These are phyloP conservation scores for Lanius ludovicianus DNA, from an alignment of 2,113 vertebrate species.

Conservation along the genomic window DNA sequence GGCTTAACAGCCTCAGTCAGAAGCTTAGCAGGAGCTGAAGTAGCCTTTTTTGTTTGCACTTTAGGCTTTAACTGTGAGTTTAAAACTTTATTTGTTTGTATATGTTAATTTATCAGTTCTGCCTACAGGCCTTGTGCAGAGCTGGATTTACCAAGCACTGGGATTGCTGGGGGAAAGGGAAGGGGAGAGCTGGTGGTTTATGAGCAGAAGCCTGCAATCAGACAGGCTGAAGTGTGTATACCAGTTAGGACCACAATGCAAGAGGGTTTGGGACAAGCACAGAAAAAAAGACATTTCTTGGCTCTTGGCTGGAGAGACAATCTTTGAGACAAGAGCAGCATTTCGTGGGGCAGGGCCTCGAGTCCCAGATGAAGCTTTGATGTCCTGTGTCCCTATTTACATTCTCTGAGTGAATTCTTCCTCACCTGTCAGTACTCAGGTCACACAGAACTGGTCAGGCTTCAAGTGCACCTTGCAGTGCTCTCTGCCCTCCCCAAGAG, in stretches of 20 bases:
- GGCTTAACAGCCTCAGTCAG: background rate
- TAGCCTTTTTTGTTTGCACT: background rate
- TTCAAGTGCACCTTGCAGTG: background rate
- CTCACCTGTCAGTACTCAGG: background rate
- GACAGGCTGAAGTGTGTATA: rapidly evolving
- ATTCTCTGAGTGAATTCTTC: background rate
- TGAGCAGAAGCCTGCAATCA: background rate
- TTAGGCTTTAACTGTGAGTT: background rate
- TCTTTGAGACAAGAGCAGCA: background rate
- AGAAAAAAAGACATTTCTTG: background rate
- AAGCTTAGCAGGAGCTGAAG: background rate
- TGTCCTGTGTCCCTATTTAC: background rate
- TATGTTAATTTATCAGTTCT: background rate
- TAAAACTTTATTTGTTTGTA: background rate
- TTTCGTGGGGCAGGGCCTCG: background rate
- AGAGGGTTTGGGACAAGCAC: background rate
- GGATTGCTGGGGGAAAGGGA: background rate
- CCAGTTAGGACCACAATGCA: rapidly evolving
- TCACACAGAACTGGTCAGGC: background rate
- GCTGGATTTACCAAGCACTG: background rate
- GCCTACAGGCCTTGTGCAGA: background rate
- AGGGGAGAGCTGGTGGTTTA: background rate
- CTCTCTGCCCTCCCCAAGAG: background rate
- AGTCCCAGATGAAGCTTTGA: background rate
- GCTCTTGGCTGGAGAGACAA: background rate